Evolutionary conservation across 2,797 vertebrate genomes (phyloP).

Genomic region (Rhadinocentrus ornatus): DNA sequence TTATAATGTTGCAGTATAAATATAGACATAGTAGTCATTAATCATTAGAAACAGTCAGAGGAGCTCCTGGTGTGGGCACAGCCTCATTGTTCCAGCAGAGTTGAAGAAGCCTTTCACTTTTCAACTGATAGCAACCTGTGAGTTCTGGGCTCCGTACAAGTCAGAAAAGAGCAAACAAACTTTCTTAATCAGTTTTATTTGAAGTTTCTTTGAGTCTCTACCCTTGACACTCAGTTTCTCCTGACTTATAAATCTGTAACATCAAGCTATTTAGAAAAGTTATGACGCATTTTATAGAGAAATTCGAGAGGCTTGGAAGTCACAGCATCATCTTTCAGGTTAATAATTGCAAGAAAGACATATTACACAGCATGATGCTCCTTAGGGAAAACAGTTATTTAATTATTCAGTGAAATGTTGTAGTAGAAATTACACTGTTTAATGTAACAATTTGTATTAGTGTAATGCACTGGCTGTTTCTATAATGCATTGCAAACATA

Average conservation of each 20-base stretch:
- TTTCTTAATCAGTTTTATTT: background rate
- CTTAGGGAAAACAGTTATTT: background rate
- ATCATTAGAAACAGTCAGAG: too few relatives aligned
- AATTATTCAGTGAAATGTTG: background rate
- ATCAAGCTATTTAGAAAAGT: background rate
- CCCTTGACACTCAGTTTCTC: background rate
- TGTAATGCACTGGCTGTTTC: background rate
- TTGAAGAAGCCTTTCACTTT: too few relatives aligned
- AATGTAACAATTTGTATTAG: background rate
- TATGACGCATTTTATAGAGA: background rate
- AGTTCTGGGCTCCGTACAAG: too few relatives aligned
- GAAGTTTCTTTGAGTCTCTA: background rate
- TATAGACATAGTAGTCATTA: background rate
- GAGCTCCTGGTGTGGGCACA: background rate
- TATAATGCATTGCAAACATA: background rate
- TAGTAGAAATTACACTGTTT: background rate
- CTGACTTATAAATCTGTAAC: constrained; percentile 14
- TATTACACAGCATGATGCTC: background rate
- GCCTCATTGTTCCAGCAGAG: background rate
- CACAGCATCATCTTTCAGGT: constrained; percentile 1
- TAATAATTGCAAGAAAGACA: constrained; percentile 3
- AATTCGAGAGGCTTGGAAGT: background rate
- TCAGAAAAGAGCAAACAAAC: background rate
- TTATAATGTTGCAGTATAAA: background rate
- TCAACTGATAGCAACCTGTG: too few relatives aligned